Evolutionary conservation across 2,888 invertebrate species (phyloP), one percentile per base, ranked within the genome.

Genomic region (Xanthorhoe spadicearia): DNA sequence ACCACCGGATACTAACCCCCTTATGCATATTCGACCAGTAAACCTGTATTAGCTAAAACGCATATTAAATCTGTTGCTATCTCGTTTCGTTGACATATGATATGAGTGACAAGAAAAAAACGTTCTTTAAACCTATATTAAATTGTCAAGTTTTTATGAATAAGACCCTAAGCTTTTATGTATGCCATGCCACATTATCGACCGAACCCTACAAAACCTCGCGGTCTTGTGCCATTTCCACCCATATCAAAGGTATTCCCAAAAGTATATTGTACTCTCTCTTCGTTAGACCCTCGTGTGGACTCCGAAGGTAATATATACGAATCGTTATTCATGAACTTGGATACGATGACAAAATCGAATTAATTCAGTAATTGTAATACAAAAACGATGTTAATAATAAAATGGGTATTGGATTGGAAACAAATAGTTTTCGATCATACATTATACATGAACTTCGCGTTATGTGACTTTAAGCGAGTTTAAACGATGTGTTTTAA

Each of bases 301-400:
- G 35, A 35, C 62, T 46, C 43, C 32, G 53, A 58, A 23, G 35
- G 28, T 67, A 67, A 63, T 63, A 35, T 55, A 67, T 67, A 49
- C 67, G 66, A 56, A 60, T 67, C 62, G 59, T 35, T 67, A 67
- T 67, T 63, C 63, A 67, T 63, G 63, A 67, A 63, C 59, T 56
- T 60, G 55, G 54, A 54, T 56, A 46, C 51, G 55, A 60, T 48
- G 63, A 59, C 63, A 56, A 56, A 63, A 15, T 19, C 32, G 58
- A 52, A 59, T 66, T 48, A 54, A 59, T 55, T 55, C 61, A 59
- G 46, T 58, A 62, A 51, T 66, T 59, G 17, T 53, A 15, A 35
- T 35, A 55, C 46, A 67, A 59, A 63, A 63, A 67, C 66, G 15
- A 46, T 32, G 28, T 62, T 53, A 43, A 18, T 56, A 50, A 61